Evolutionary conservation across 64 coral and sea anemone genomes (phyloP).

Genomic region (Actinia equina): DNA sequence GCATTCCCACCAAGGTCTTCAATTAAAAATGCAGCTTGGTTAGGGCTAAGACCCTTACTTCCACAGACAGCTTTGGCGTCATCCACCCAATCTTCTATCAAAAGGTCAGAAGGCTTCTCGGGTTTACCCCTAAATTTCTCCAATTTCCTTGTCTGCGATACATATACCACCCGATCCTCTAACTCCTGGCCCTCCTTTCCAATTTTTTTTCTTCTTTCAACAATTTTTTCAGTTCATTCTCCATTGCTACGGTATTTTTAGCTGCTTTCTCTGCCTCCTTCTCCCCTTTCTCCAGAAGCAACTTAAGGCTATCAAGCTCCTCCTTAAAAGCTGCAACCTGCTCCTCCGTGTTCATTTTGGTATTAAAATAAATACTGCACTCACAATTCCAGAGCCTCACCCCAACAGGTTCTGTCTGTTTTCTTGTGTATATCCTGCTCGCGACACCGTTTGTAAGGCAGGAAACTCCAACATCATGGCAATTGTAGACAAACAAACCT

Average conservation of each 20-base stretch:
- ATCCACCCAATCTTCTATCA: constrained; percentile 44
- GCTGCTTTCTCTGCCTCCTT: constrained; percentile 17
- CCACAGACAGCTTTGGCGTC: constrained; percentile 28
- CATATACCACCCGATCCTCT: constrained; percentile 32
- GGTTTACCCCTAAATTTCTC: constrained; percentile 41
- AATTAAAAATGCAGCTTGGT: constrained; percentile 29
- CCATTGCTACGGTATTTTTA: constrained; percentile 21
- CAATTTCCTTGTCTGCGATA: constrained; percentile 27
- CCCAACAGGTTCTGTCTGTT: no score
- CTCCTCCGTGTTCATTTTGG: not conserved
- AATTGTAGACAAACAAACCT: no score
- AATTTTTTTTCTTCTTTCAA: not conserved
- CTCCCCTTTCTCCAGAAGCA: not conserved
- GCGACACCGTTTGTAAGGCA: no score
- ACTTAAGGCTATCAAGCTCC: constrained; percentile 9
- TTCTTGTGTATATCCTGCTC: no score
- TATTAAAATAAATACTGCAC: not conserved
- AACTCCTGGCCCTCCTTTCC: not conserved
- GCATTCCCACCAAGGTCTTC: constrained; percentile 43
- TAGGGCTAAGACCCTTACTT: constrained; percentile 28
- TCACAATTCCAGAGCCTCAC: constrained; percentile 18
- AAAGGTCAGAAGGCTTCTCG: constrained; percentile 21
- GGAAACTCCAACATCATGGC: no score
- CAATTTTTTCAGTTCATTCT: constrained; percentile 35
- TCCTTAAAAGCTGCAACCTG: not conserved